Evolutionary conservation across 2,797 vertebrate species (phyloP).

Genomic region (Hippocampus kuda): DNA sequence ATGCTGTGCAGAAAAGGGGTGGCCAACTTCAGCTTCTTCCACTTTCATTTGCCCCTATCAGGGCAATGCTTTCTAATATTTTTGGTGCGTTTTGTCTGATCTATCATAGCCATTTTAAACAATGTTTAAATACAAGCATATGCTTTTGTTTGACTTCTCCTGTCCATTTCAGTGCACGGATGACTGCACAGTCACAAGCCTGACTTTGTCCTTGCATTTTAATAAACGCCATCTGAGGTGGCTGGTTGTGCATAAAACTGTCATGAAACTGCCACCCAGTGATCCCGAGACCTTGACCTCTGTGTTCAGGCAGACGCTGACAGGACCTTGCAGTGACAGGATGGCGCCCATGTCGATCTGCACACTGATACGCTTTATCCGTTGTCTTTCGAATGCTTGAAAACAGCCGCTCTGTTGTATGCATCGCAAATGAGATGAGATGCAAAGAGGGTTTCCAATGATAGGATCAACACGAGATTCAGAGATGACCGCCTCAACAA

Average conservation of each 20-base stretch:
- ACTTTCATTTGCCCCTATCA: neutral
- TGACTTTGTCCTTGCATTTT: conserved; percentile 52
- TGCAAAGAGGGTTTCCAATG: conserved; percentile 23
- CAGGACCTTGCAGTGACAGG: conserved; percentile 50
- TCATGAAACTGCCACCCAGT: conserved; percentile 54
- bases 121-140: conserved; percentile 4
- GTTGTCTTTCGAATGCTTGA: conserved; percentile 23
- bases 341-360: conserved; percentile 49
- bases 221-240: conserved; percentile 64
- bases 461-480: conserved; percentile 36
- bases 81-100: neutral
- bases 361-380: conserved; percentile 34
- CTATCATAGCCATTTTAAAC: neutral
- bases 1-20: neutral
- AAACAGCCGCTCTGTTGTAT: conserved; percentile 2
- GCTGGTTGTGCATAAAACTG: conserved; percentile 55
- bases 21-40: neutral
- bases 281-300: conserved; percentile 51
- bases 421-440: conserved; percentile 22
- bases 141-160: conserved; percentile 13
- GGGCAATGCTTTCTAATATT: neutral
- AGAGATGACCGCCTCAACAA: conserved; percentile 38
- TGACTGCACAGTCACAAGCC: conserved; percentile 56
- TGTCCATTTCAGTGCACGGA: conserved; percentile 38
- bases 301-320: conserved; percentile 36